phyloP scores from a whole-genome alignment of 2,113 vertebrate genomes.

The Calonectris borealis region DNA sequence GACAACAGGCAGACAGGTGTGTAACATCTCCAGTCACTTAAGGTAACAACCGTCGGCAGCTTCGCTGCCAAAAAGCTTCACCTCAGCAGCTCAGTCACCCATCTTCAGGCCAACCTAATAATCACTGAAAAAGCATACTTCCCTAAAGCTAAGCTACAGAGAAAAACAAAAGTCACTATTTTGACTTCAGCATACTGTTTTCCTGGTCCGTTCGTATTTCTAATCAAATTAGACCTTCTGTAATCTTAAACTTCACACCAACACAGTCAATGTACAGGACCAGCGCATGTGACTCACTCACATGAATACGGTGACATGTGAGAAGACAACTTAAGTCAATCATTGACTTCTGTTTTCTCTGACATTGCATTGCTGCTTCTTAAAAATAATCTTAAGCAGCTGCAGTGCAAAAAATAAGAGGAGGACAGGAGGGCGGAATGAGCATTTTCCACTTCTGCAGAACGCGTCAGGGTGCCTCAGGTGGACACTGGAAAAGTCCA shows the following conservation, averaged over 20 bases:
- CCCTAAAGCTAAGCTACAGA: neutral
- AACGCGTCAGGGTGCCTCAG: neutral
- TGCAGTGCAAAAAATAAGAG: neutral
- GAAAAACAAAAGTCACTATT: neutral
- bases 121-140: neutral
- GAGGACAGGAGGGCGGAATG: neutral
- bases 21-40: neutral
- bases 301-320: neutral
- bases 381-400: neutral
- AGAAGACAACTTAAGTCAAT: neutral
- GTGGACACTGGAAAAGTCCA: too few relatives aligned
- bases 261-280: rapidly evolving
- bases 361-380: neutral
- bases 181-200: neutral
- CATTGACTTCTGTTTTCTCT: neutral
- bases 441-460: neutral
- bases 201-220: neutral
- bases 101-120: neutral
- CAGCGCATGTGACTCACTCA: rapidly evolving
- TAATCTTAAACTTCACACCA: neutral
- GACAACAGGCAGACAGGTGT: neutral
- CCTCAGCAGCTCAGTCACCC: too few relatives aligned
- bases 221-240: neutral
- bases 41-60: neutral
- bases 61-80: neutral